Base-by-base conservation (phyloP, 2,113 vertebrate species). In the Halichoeres trimaculatus region DNA sequence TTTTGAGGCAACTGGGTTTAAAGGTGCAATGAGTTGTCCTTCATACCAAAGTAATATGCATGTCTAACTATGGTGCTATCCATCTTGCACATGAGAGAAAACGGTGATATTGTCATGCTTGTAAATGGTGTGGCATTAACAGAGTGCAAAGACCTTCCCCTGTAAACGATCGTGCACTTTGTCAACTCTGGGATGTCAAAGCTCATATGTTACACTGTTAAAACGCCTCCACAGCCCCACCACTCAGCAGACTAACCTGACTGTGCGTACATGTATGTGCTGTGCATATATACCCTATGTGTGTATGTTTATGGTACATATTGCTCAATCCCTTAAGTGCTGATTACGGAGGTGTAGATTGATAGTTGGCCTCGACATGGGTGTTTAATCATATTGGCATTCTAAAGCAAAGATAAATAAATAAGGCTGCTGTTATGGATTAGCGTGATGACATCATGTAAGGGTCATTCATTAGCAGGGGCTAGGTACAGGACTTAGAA, bases 291-390 rank as follows among this genome's bases (percentile, higher is more conserved):
- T 53, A 35, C 30, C 52, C 20, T 24, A 54, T 68, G 55, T 35
- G 30, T 56, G 54, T 78, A 51, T 79, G 55, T 75, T 53, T 55
- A 60, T 23, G 54, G 41, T 69, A 73, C 64, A 76, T 81, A 80
- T 57, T 65, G 81, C 70, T 80, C 86, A 83, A 80, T 90, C 63
- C 57, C 85, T 88, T 92, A 88, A 90, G 79, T 88, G 84, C 76
- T 90, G 88, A 88, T 90, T 90, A 89, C 80, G 72, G 85, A 90
- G 82, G 78, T 59, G 62, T 30, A 83, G 89, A 92, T 91, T 92
- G 90, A 91, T 90, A 87, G 86, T 78, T 85, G 85, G 78, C 73
- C 86, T 78, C 56, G 85, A 84, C 85, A 84, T 17, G 12, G 30
- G 76, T 72, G 70, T 87, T 92, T 80, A 89, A 92, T 91, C 89